phyloP scores from a whole-genome alignment of 2,113 vertebrate genomes.

The Oophaga pumilio region DNA sequence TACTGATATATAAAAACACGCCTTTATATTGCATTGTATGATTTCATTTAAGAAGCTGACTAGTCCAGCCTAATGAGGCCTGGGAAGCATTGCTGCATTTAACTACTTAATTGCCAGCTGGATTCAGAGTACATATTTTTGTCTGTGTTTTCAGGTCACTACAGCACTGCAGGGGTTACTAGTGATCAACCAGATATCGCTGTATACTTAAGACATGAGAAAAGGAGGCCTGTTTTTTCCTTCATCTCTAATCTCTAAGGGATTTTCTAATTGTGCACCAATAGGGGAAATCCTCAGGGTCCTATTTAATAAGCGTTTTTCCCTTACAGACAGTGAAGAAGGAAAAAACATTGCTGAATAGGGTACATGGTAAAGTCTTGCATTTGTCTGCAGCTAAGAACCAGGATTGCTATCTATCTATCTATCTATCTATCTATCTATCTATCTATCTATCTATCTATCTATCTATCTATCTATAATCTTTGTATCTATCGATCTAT shows the following conservation, averaged over 20 bases:
- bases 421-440: not conserved
- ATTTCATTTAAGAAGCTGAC: not conserved
- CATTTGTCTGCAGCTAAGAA: slow-evolving; percentile 58
- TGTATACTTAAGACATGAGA: slow-evolving; percentile 50
- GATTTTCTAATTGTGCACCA: slow-evolving; percentile 59
- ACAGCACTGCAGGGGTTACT: slow-evolving; percentile 52
- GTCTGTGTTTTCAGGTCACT: slow-evolving; percentile 28
- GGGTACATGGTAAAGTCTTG: not conserved
- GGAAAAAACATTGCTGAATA: slow-evolving; percentile 44
- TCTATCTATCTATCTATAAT: not conserved
- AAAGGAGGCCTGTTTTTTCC: slow-evolving; percentile 55
- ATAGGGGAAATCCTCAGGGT: slow-evolving; percentile 59
- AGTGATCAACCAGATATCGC: slow-evolving; percentile 46
- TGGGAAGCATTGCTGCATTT: not conserved
- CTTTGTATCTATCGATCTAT: not conserved
- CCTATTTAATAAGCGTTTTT: slow-evolving; percentile 59
- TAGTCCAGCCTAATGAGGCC: slow-evolving; percentile 2
- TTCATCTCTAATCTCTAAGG: slow-evolving; percentile 55
- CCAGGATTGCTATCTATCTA: slow-evolving; percentile 60
- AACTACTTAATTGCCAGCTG: slow-evolving; percentile 28
- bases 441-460: not conserved
- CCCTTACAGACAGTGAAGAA: slow-evolving; percentile 40
- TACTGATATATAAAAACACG: not conserved
- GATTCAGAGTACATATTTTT: not conserved
- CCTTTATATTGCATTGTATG: not conserved